A percentile compares a stretch with the other conserved stretches of the same genome.
Conservation (phyloP, 2,797 vertebrate genomes). For the Premnoplex brunnescens region DNA sequence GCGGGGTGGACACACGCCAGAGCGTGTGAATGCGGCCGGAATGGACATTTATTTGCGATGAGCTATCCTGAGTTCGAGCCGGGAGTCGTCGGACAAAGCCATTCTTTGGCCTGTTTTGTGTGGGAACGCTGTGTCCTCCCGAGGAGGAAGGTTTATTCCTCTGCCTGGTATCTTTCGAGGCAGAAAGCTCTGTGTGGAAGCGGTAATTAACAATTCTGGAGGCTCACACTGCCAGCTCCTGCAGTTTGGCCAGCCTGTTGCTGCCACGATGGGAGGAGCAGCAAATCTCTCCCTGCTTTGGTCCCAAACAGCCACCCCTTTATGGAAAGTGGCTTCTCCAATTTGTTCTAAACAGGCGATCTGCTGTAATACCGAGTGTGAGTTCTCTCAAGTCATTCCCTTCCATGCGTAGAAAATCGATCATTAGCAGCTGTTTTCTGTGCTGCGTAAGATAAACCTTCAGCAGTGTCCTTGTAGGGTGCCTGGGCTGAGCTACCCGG, state of each 20-base stretch:
- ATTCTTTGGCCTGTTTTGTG: background rate
- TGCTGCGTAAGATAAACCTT: accelerated
- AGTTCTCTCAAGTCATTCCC: background rate
- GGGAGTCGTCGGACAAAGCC: background rate
- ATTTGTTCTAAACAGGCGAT: accelerated
- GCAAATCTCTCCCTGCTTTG: background rate
- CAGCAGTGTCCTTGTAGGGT: background rate
- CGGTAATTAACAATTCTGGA: accelerated
- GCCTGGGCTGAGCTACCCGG: accelerated
- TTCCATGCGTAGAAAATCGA: accelerated
- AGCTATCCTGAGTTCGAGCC: background rate
- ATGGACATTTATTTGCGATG: background rate
- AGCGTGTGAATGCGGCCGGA: background rate
- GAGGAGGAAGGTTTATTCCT: no score
- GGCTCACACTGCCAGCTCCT: accelerated
- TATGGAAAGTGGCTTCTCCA: background rate
- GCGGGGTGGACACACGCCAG: background rate
- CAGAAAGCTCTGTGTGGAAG: background rate
- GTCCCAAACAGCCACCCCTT: background rate
- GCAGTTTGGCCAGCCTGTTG: background rate
- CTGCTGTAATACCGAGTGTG: background rate
- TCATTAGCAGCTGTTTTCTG: background rate
- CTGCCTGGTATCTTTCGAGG: background rate
- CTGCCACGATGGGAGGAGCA: accelerated
- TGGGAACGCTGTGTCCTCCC: background rate